Conservation (phyloP, 64 coral and sea anemone genomes). For the Porites australiensis region DNA sequence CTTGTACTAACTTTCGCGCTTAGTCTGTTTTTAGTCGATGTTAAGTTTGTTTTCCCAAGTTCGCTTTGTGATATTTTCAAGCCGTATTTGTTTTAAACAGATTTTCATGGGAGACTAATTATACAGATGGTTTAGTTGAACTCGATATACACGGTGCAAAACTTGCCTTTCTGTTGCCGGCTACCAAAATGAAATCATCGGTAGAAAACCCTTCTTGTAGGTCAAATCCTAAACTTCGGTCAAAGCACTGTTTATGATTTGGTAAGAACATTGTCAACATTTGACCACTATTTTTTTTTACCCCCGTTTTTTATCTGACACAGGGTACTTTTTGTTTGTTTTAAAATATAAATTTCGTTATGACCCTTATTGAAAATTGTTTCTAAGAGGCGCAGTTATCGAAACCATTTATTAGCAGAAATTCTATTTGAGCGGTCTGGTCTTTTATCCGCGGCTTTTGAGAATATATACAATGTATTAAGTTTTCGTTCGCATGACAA, state of each 20-base stretch:
- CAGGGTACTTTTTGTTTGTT: neutral
- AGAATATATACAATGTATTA: neutral
- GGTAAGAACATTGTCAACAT: neutral
- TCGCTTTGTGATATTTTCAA: no score
- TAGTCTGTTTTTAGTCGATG: neutral
- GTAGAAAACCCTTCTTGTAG: neutral
- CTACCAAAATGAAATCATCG: neutral
- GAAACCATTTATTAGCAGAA: neutral
- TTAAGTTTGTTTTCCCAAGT: neutral
- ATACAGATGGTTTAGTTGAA: no score
- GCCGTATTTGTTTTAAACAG: neutral
- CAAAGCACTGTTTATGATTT: neutral
- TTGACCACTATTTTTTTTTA: neutral
- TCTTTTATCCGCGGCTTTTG: neutral
- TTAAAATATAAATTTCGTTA: constrained; percentile 13
- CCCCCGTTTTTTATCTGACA: neutral
- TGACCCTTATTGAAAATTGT: neutral
- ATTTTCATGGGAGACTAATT: neutral
- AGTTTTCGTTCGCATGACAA: constrained; percentile 23
- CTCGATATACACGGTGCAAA: no score
- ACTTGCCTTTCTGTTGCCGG: no score
- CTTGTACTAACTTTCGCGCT: neutral
- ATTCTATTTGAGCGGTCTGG: neutral
- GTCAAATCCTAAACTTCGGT: neutral
- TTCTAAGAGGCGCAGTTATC: neutral